phyloP scores from a whole-genome alignment of 2,113 vertebrate species.

The Holacanthus passer region DNA sequence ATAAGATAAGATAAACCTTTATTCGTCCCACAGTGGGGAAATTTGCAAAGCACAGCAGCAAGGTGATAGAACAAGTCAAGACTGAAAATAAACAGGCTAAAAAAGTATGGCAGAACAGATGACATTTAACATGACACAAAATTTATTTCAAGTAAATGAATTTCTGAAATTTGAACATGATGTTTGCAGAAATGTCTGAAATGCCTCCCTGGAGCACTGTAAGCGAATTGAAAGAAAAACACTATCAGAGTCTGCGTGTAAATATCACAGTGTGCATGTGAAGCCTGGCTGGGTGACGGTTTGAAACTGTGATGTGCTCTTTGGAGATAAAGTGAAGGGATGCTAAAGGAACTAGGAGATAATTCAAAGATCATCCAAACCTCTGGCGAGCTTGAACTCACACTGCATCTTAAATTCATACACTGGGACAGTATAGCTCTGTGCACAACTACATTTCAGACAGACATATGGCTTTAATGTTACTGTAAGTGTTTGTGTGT shows the following conservation, averaged over 20 bases:
- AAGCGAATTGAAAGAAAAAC: not conserved
- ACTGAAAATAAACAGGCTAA: no score
- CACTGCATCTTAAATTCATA: not conserved
- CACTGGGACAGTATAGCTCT: not conserved
- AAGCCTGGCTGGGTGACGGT: not conserved
- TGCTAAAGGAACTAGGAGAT: slow-evolving; percentile 16
- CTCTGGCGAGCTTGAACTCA: not conserved
- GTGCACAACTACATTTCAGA: not conserved
- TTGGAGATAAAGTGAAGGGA: slow-evolving; percentile 37
- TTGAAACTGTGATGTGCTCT: slow-evolving; percentile 15
- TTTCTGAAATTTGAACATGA: not conserved
- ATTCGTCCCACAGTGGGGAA: no score
- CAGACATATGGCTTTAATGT: not conserved
- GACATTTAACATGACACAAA: no score
- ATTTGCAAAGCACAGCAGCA: no score
- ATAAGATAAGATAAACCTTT: no score
- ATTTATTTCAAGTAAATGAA: not conserved
- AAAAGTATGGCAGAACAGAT: no score
- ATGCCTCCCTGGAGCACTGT: not conserved
- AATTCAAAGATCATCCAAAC: slow-evolving; percentile 5
- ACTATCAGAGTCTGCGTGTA: not conserved
- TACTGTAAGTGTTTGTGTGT: not conserved
- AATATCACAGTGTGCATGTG: not conserved
- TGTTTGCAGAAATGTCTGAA: not conserved
- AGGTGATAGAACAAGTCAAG: no score